phyloP scores from a whole-genome alignment of 92 coral and sea anemone species.

The Virgularia gustaviana region DNA sequence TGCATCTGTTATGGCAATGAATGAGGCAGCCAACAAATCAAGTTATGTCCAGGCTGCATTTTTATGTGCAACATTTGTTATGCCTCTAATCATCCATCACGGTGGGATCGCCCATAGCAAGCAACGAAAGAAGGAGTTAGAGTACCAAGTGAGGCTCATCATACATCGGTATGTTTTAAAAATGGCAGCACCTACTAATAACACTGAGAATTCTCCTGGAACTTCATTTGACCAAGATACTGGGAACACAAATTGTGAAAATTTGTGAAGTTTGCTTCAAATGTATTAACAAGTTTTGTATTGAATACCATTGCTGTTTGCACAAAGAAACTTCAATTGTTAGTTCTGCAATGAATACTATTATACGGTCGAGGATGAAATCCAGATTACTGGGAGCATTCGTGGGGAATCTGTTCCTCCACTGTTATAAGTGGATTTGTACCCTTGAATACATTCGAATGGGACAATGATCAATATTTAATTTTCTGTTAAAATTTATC shows the following conservation, averaged over 20 bases:
- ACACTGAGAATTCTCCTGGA: background rate
- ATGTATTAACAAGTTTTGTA: background rate
- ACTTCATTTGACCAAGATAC: background rate
- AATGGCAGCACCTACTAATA: too few relatives aligned
- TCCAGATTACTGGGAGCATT: too few relatives aligned
- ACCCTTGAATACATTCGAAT: too few relatives aligned
- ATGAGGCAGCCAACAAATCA: constrained; percentile 59
- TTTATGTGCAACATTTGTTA: constrained; percentile 25
- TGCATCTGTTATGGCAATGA: constrained; percentile 77
- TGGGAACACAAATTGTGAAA: background rate
- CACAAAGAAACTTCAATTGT: too few relatives aligned
- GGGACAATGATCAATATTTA: too few relatives aligned
- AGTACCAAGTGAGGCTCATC: constrained; percentile 33
- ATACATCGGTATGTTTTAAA: constrained; percentile 29
- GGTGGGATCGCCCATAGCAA: constrained; percentile 5
- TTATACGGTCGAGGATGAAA: too few relatives aligned
- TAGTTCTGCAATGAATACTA: too few relatives aligned
- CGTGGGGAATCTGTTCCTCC: too few relatives aligned
- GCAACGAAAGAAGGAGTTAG: constrained; percentile 28
- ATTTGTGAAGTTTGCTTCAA: constrained; percentile 5
- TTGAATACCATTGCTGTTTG: too few relatives aligned
- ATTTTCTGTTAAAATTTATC: too few relatives aligned
- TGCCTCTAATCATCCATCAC: constrained; percentile 8
- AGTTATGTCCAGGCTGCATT: constrained; percentile 63
- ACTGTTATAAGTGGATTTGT: too few relatives aligned